Conservation (phyloP, 2,797 vertebrate species). For the Antrozous pallidus region DNA sequence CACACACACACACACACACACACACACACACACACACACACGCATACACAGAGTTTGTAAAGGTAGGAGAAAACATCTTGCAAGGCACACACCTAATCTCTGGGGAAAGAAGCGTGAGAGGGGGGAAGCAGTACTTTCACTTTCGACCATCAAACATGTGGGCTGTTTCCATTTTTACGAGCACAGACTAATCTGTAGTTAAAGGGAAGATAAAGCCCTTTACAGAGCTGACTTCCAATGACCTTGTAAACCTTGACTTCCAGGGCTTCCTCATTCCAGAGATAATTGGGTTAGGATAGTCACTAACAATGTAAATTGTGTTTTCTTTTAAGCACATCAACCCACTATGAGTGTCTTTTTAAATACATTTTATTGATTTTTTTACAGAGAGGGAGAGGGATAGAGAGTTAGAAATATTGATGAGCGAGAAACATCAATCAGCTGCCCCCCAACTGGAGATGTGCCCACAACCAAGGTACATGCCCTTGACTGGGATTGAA, state of each 20-base stretch:
- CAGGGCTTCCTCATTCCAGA: constrained; percentile 1
- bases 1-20: not conserved
- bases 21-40: not conserved
- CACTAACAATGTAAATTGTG: not conserved
- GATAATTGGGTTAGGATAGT: not conserved
- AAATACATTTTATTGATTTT: too few species aligned
- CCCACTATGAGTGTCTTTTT: not conserved
- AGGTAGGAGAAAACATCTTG: not conserved
- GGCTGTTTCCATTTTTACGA: not conserved
- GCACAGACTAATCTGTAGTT: not conserved
- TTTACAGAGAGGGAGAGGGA: too few species aligned
- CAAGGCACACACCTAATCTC: not conserved
- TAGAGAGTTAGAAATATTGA: too few species aligned
- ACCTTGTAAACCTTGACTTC: not conserved
- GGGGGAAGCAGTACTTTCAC: not conserved
- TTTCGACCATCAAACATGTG: not conserved
- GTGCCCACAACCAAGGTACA: too few species aligned
- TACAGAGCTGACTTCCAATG: not conserved
- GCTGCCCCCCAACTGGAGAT: too few species aligned
- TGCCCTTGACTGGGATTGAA: too few species aligned
- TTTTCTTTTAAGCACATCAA: not conserved
- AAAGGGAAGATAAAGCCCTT: not conserved
- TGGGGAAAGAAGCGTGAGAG: not conserved
- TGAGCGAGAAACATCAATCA: too few species aligned
- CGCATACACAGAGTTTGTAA: not conserved